phyloP scores from a whole-genome alignment of 2,113 vertebrate species.

The Pelobates fuscus region DNA sequence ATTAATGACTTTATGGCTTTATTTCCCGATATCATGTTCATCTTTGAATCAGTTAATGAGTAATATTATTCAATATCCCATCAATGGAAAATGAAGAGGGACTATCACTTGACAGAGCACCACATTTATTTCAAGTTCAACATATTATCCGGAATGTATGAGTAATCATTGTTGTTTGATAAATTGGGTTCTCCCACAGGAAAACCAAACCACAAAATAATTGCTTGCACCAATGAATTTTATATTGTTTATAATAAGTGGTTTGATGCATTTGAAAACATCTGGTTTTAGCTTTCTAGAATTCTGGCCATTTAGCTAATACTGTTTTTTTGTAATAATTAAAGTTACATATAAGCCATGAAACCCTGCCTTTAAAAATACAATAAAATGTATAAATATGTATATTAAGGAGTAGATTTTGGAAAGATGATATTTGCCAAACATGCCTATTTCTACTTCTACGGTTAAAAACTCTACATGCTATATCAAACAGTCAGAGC shows the following conservation, averaged over 20 bases:
- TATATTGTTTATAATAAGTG: neutral
- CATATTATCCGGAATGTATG: neutral
- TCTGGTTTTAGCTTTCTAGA: slow-evolving; percentile 3
- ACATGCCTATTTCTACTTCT: no score
- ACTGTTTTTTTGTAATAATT: no score
- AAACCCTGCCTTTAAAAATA: no score
- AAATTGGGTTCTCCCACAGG: neutral
- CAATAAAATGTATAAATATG: no score
- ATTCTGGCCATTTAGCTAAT: neutral
- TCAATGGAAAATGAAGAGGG: neutral
- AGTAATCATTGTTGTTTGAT: slow-evolving; percentile 15
- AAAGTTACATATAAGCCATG: no score
- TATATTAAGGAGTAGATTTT: no score
- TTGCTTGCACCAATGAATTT: neutral
- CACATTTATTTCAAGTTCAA: neutral
- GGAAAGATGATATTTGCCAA: no score
- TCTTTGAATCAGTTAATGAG: slow-evolving; percentile 9
- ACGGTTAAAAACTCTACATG: no score
- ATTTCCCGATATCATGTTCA: neutral
- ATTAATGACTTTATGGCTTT: slow-evolving; percentile 22
- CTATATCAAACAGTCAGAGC: no score
- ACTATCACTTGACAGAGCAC: neutral
- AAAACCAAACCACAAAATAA: neutral
- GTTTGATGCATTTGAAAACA: slow-evolving; percentile 17
- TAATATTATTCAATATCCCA: neutral